phyloP scores from a whole-genome alignment of 2,797 vertebrate genomes.

The Siniperca scherzeri region DNA sequence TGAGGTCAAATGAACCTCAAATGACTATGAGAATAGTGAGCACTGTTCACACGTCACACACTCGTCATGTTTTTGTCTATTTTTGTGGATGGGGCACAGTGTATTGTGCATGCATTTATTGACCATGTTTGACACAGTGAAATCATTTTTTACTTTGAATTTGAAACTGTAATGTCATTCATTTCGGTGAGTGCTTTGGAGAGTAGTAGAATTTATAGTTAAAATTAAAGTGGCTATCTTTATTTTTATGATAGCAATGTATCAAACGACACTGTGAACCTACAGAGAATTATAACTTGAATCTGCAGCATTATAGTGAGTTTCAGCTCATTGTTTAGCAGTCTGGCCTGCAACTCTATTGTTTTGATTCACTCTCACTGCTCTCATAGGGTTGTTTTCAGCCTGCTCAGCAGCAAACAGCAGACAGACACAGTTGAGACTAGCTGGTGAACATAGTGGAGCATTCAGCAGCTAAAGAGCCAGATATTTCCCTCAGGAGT shows the following conservation, averaged over 20 bases:
- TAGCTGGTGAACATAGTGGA: neutral
- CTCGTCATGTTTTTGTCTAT: neutral
- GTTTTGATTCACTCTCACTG: too few species aligned
- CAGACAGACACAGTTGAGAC: neutral
- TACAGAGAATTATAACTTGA: too few species aligned
- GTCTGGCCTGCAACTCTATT: neutral
- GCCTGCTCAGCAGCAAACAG: neutral
- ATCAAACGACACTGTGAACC: neutral
- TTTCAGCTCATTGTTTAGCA: neutral
- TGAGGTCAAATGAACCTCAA: neutral
- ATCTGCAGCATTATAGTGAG: neutral
- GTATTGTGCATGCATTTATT: neutral
- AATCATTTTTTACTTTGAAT: too few species aligned
- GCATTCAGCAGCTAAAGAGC: neutral
- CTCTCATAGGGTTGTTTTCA: too few species aligned
- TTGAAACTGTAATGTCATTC: neutral
- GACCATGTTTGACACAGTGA: neutral
- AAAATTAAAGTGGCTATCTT: neutral
- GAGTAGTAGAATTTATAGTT: neutral
- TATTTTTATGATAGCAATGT: neutral
- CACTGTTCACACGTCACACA: neutral
- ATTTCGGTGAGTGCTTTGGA: neutral
- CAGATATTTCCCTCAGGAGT: neutral
- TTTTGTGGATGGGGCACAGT: too few species aligned
- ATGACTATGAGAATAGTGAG: neutral